Conservation (phyloP, 2,797 vertebrate species). For the Botia kubotai region DNA sequence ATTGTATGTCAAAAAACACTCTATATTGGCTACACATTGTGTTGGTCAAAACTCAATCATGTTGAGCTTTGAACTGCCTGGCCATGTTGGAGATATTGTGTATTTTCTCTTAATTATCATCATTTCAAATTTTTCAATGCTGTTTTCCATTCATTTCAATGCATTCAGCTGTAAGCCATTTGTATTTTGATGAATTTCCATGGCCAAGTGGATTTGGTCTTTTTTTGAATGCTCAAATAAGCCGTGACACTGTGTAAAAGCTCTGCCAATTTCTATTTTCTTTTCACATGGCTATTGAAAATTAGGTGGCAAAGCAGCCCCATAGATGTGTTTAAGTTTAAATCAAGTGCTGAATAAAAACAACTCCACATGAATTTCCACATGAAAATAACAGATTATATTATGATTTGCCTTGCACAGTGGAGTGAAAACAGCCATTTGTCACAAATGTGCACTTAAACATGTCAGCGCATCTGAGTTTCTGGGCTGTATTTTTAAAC, state of each 20-base stretch:
- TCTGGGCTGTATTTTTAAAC: neutral
- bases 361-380: constrained; percentile 1
- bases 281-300: neutral
- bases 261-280: neutral
- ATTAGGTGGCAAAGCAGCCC: constrained; percentile 6
- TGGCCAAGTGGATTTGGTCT: constrained; percentile 9
- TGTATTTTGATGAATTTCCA: neutral
- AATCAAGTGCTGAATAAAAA: neutral
- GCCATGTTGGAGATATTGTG: constrained; percentile 22
- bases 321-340: neutral
- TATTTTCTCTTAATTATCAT: constrained; percentile 22
- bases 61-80: neutral
- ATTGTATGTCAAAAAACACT: constrained; percentile 2
- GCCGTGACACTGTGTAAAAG: constrained; percentile 33
- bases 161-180: neutral
- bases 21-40: neutral
- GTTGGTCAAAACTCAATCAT: constrained; percentile 5
- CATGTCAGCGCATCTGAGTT: neutral
- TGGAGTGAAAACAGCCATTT: neutral
- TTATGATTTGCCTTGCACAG: neutral
- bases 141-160: neutral
- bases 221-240: constrained; percentile 7
- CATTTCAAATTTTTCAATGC: neutral
- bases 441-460: neutral
- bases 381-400: neutral